Conservation (phyloP, 2,888 invertebrate species). For the Tethea ocularis region DNA sequence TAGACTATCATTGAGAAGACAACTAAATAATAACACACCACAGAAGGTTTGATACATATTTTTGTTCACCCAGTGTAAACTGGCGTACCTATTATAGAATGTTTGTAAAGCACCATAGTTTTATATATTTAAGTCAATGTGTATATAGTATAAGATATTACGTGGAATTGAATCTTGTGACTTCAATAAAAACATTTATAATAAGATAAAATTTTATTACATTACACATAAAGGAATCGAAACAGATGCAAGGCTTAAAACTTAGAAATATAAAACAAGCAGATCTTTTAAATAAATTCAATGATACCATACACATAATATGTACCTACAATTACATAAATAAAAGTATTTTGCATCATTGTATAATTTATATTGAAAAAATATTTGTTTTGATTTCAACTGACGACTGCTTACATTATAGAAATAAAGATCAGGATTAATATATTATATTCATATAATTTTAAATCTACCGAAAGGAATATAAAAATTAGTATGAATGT, state of each 20-base stretch:
- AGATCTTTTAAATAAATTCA: slow-evolving; percentile 20
- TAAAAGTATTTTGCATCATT: not conserved
- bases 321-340: not conserved
- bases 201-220: slow-evolving; percentile 48
- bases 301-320: slow-evolving; percentile 6
- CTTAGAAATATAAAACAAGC: slow-evolving; percentile 30
- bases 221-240: slow-evolving; percentile 40
- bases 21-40: slow-evolving; percentile 31
- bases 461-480: not conserved
- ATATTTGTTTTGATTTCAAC: not conserved
- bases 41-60: no score
- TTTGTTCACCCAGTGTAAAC: no score
- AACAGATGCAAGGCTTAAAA: slow-evolving; percentile 17
- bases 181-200: slow-evolving; percentile 21
- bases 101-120: no score
- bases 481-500: not conserved
- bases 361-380: not conserved
- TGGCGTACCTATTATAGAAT: no score
- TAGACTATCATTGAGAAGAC: slow-evolving; percentile 57
- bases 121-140: not conserved
- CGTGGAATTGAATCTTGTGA: not conserved
- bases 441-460: not conserved
- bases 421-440: not conserved
- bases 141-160: not conserved
- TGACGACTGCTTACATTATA: not conserved